phyloP scores from a whole-genome alignment of 2,113 vertebrate species.

The Cacatua alba region DNA sequence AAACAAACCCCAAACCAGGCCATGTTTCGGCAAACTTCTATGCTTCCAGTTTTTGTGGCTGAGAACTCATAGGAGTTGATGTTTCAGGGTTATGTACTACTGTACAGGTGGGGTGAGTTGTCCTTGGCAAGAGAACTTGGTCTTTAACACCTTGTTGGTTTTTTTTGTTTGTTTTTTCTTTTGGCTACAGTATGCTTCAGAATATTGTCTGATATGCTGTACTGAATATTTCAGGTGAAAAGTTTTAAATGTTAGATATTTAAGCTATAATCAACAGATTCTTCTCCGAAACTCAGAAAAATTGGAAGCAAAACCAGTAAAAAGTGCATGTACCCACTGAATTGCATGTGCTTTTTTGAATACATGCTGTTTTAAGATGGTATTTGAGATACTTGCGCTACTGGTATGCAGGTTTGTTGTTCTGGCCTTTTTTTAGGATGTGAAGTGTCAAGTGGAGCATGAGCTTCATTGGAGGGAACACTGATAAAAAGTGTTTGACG shows the following conservation, averaged over 20 bases:
- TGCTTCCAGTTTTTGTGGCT: neutral
- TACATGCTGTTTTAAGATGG: neutral
- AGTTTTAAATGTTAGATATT: neutral
- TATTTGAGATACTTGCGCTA: neutral
- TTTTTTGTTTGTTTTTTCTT: neutral
- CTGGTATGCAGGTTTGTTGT: neutral
- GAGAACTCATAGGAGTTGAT: neutral
- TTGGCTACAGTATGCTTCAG: neutral
- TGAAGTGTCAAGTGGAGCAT: neutral
- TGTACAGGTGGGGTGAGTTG: neutral
- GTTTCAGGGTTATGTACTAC: neutral
- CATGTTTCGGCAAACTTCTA: rapidly evolving
- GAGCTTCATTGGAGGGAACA: neutral
- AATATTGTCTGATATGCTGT: neutral
- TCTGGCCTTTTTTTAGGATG: neutral
- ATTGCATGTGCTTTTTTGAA: neutral
- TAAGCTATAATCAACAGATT: neutral
- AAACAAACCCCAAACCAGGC: rapidly evolving
- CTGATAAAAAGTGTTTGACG: neutral
- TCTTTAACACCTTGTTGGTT: neutral
- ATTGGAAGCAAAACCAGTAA: neutral
- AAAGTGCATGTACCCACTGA: neutral
- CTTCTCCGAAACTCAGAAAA: neutral
- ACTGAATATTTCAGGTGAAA: neutral
- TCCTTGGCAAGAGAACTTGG: neutral